These are phyloP conservation scores for Sesia bembeciformis DNA, from an alignment of 2,888 invertebrate species.

Conservation along the genomic window DNA sequence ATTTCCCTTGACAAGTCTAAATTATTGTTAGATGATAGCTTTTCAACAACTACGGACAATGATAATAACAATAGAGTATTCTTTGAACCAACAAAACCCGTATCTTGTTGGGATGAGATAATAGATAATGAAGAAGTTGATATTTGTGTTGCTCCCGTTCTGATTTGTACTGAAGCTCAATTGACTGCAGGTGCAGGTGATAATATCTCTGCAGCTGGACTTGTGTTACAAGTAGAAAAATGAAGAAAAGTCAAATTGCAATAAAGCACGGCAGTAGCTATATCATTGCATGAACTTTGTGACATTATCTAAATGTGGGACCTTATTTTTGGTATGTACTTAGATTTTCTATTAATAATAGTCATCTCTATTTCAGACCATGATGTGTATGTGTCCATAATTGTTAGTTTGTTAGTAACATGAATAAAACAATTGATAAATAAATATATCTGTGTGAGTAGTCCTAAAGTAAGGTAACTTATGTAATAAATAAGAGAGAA, in stretches of 20 bases:
- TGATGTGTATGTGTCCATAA: too few species aligned
- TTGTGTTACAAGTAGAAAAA: constrained; percentile 79
- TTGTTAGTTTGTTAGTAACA: too few species aligned
- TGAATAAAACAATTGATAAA: too few species aligned
- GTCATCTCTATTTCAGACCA: too few species aligned
- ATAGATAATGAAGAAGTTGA: constrained; percentile 68
- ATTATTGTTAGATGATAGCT: constrained; percentile 87
- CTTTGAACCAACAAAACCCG: constrained; percentile 81
- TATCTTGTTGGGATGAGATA: constrained; percentile 86
- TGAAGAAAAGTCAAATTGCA: constrained; percentile 23
- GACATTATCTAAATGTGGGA: too few species aligned
- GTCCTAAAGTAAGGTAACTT: too few species aligned
- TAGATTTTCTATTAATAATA: too few species aligned
- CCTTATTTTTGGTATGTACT: too few species aligned
- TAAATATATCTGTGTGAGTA: too few species aligned
- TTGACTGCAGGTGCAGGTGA: constrained; percentile 92
- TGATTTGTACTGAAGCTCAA: constrained; percentile 86
- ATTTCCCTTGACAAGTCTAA: constrained; percentile 65
- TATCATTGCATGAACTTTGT: too few species aligned
- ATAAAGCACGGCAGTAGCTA: not conserved
- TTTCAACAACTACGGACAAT: constrained; percentile 79
- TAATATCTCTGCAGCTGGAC: constrained; percentile 91
- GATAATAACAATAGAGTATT: constrained; percentile 73
- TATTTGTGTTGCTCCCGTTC: constrained; percentile 87
- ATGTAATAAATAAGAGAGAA: too few species aligned